These are phyloP conservation scores for Protomyctophum bolini DNA, from an alignment of 2,113 vertebrate genomes.

Conservation along the genomic window DNA sequence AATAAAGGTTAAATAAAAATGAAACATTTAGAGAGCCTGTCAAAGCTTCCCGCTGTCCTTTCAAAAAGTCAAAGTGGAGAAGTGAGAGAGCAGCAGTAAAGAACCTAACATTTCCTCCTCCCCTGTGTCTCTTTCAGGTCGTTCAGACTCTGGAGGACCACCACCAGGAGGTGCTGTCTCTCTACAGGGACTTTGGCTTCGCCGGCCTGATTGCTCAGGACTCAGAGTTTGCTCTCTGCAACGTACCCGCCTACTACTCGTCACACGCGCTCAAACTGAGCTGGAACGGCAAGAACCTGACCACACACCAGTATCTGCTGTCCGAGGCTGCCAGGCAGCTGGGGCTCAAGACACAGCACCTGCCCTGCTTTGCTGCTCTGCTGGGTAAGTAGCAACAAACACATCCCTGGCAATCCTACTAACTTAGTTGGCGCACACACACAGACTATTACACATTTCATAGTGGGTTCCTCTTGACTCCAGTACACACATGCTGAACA, in stretches of 20 bases:
- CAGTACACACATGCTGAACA: background rate
- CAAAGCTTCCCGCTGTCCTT: too few relatives aligned
- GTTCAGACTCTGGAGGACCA: constrained; percentile 93
- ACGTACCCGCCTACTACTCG: constrained; percentile 90
- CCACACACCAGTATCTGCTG: constrained; percentile 92
- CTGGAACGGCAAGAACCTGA: constrained; percentile 95
- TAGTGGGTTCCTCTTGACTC: background rate
- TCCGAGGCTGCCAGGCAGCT: constrained; percentile 90
- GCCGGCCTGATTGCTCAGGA: constrained; percentile 93
- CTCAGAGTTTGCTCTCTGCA: constrained; percentile 91
- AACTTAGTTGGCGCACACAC: background rate
- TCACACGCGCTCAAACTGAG: constrained; percentile 92
- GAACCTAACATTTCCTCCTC: background rate
- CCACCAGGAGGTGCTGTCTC: constrained; percentile 92
- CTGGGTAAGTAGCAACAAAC: constrained; percentile 77
- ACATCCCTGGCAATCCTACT: fast-evolving
- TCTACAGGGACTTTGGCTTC: constrained; percentile 90
- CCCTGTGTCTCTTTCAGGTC: constrained; percentile 75
- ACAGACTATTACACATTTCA: background rate
- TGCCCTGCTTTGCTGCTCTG: constrained; percentile 90
- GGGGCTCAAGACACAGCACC: constrained; percentile 88
- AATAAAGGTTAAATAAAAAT: too few relatives aligned
- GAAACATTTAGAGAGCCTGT: too few relatives aligned
- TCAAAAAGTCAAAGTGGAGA: too few relatives aligned
- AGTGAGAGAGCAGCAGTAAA: background rate